Base-by-base conservation (phyloP, 2,797 vertebrate species). In the Enteromius radiatus region DNA sequence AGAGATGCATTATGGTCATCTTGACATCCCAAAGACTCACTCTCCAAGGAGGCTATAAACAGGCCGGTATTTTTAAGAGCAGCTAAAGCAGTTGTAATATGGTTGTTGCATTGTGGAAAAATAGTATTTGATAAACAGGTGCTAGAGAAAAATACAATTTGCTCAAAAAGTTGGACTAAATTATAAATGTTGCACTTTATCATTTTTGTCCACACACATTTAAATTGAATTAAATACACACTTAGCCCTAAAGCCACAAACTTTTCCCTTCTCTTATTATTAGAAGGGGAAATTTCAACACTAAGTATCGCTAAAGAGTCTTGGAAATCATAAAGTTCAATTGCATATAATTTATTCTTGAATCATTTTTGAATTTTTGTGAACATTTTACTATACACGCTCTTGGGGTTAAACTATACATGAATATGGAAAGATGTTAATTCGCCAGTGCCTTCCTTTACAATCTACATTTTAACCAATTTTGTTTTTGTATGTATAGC, bases 21-120 rank as follows among this genome's bases (percentile, higher is more conserved):
- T 41, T 89, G 85, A 90, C 87, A 86, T 89, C 89, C 88, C 84
- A 85, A 84, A 87, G 89, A 80, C 88, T 86, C 86, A 68, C 87
- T 87, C 87, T 84, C 88, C 81, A 81, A 83, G 56, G 82, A 33
- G 31, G 84, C 90, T 91, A 88, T 92, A 93, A 93, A 93, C 88
- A 85, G 89, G 68, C 90, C 45, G 91, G 91, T 91, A 94, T 93
- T 92, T 94, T 93, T 91, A 92, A 90, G 92, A 94, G 91, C 90
- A 89, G 88, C 87, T 91, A 87, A 93, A 93, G 91, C 87, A 83
- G 88, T 93, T 91, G 94, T 93, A 94, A 93, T 89, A 92, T 79
- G 84, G 88, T 88, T 84, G 88, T 89, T 92, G 85, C 92, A 92
- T 93, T 92, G 92, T 89, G 90, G 91, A 91, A 91, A 90, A 93